Percentiles rank a stretch among this genome's conserved stretches.
Evolutionary conservation across 2,888 invertebrate genomes (phyloP).

Genomic region (Ophioninae sp.): DNA sequence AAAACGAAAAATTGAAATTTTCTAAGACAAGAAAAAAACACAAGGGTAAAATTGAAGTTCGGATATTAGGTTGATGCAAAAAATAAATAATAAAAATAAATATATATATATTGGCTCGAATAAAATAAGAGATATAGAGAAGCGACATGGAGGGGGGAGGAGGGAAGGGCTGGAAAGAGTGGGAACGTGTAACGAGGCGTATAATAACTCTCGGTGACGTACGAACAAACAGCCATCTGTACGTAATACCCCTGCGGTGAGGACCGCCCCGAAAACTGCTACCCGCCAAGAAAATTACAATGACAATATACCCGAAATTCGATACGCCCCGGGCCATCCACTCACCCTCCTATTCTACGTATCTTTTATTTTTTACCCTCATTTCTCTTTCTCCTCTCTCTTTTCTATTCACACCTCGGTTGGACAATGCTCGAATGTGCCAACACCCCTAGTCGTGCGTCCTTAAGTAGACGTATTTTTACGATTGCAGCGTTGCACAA

Average conservation of each 20-base stretch:
- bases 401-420: conserved; percentile 68
- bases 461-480: conserved; percentile 59
- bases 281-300: conserved; percentile 80
- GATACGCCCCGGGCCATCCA: conserved; percentile 79
- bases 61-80: conserved; percentile 3
- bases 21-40: neutral
- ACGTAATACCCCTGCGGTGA: conserved; percentile 79
- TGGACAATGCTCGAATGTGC: conserved; percentile 52
- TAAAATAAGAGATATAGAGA: neutral
- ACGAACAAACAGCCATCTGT: conserved; percentile 81
- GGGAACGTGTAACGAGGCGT: conserved; percentile 78
- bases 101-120: neutral
- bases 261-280: conserved; percentile 80
- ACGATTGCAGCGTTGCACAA: conserved; percentile 65
- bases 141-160: conserved; percentile 7
- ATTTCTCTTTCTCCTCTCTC: conserved; percentile 52
- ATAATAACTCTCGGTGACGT: conserved; percentile 80
- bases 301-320: conserved; percentile 80
- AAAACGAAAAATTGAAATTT: neutral
- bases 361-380: conserved; percentile 48
- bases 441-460: conserved; percentile 31
- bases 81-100: conserved; percentile 20
- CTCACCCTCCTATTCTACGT: conserved; percentile 66
- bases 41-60: neutral
- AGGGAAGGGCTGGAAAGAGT: conserved; percentile 45